Conservation (phyloP, 2,113 vertebrate genomes). For the Riparia riparia region DNA sequence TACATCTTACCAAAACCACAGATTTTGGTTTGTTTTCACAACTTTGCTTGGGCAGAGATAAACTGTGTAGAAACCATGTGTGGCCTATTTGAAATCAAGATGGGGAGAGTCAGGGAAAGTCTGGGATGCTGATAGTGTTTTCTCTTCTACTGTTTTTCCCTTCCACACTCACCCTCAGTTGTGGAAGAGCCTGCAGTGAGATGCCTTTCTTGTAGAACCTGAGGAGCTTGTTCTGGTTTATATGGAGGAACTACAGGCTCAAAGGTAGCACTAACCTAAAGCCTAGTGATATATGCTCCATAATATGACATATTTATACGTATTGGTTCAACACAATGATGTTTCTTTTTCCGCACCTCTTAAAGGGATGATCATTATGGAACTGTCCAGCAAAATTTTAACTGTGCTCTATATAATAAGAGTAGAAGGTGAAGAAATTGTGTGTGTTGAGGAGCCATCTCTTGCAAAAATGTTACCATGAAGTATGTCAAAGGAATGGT, state of each 20-base stretch:
- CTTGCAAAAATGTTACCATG: neutral
- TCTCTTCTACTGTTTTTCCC: neutral
- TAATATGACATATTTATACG: neutral
- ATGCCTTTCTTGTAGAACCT: neutral
- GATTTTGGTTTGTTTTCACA: neutral
- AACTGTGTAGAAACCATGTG: neutral
- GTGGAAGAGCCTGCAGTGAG: neutral
- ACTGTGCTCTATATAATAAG: neutral
- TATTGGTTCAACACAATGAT: neutral
- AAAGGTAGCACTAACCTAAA: neutral
- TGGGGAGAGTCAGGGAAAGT: neutral
- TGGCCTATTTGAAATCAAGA: neutral
- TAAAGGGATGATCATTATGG: neutral
- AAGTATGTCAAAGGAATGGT: neutral
- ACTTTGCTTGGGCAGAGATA: neutral
- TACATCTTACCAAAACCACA: neutral
- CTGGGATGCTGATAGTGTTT: neutral
- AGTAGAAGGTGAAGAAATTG: neutral
- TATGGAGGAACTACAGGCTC: neutral
- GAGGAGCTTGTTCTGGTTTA: neutral
- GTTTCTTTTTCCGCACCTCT: neutral
- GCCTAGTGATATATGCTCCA: neutral
- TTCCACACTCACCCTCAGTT: neutral
- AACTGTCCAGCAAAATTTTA: neutral
- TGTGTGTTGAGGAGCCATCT: fast-evolving